These are phyloP conservation scores for Schizopygopsis malacanthus DNA, from an alignment of 2,797 vertebrate species.

Conservation along the genomic window DNA sequence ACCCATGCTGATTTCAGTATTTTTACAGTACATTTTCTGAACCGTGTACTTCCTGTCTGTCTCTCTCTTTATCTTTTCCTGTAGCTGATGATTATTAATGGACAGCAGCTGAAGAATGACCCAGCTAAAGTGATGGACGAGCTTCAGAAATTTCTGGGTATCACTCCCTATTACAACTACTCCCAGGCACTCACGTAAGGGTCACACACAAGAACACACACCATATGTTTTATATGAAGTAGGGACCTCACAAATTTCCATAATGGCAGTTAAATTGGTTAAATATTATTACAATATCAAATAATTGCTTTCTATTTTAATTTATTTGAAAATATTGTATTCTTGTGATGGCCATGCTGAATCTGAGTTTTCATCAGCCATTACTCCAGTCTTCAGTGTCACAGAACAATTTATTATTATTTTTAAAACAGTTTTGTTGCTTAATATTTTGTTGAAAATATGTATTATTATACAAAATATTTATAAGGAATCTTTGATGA, in stretches of 20 bases:
- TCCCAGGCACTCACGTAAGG: conserved; percentile 95
- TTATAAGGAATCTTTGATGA: not conserved
- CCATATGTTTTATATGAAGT: not conserved
- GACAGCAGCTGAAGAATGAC: conserved; percentile 93
- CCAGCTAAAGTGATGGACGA: conserved; percentile 94
- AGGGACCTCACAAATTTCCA: not conserved
- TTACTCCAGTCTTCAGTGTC: not conserved
- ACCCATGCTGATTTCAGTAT: not conserved
- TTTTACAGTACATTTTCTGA: not conserved
- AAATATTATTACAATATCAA: not conserved
- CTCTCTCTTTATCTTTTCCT: conserved; percentile 49
- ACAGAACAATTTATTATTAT: not conserved
- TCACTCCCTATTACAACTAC: conserved; percentile 93
- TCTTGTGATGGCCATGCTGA: not conserved
- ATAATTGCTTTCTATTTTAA: not conserved
- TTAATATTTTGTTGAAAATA: not conserved
- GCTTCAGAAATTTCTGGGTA: conserved; percentile 94
- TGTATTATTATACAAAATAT: no score
- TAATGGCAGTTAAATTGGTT: not conserved
- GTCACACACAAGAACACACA: conserved; percentile 20
- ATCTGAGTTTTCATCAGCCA: not conserved
- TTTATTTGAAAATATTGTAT: not conserved
- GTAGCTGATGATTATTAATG: conserved; percentile 94
- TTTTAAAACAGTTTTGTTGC: no score
- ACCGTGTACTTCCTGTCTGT: not conserved